These are phyloP conservation scores for Andinoacara biseriatus DNA, from an alignment of 2,113 vertebrate species.

Conservation along the genomic window DNA sequence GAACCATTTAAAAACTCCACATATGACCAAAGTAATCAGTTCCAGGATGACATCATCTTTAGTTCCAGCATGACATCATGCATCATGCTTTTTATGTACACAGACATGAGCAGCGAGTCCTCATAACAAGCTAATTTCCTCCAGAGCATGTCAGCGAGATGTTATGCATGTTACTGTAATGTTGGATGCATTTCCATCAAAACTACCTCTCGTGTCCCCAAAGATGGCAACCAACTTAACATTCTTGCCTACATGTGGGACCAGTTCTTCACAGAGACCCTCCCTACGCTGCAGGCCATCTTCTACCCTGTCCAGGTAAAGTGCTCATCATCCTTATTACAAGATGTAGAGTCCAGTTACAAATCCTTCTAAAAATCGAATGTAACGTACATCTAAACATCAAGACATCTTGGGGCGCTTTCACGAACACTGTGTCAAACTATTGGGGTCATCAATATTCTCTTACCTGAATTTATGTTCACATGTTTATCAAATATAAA, in stretches of 20 bases:
- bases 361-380: background rate
- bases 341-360: background rate
- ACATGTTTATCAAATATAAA: too few species aligned
- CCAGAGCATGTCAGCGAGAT: too few species aligned
- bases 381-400: background rate
- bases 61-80: background rate
- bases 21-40: too few species aligned
- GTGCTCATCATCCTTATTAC: constrained; percentile 16
- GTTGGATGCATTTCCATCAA: constrained; percentile 8
- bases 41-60: too few species aligned
- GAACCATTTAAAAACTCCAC: too few species aligned
- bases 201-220: background rate
- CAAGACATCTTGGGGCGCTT: background rate
- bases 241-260: constrained; percentile 89
- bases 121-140: background rate
- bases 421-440: too few species aligned
- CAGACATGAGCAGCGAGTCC: background rate
- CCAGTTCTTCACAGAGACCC: constrained; percentile 92
- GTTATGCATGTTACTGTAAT: background rate
- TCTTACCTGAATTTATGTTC: too few species aligned
- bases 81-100: background rate
- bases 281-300: constrained; percentile 95
- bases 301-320: constrained; percentile 95
- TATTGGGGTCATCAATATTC: too few species aligned
- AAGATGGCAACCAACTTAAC: constrained; percentile 86